A percentile compares a stretch with the other conserved stretches of the same genome.
Conservation (phyloP, 92 coral and sea anemone genomes). For the Bergia sp. region DNA sequence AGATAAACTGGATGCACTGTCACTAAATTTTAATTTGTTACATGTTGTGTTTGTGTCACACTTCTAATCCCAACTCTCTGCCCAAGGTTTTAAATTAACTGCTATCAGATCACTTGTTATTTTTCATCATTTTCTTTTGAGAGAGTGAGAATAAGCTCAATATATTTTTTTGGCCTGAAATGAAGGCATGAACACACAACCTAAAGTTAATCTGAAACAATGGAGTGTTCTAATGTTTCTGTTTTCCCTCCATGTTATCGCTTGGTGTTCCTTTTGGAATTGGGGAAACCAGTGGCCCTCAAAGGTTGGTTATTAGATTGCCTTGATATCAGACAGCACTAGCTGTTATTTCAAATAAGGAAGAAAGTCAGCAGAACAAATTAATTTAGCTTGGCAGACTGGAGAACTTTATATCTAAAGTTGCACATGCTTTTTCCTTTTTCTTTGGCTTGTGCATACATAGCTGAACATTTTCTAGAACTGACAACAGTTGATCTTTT, state of each 20-base stretch:
- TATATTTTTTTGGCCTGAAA: not conserved
- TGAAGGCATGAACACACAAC: not conserved
- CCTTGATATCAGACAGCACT: not conserved
- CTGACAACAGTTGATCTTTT: not conserved
- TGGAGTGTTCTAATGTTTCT: slow-evolving; percentile 28
- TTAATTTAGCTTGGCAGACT: not conserved
- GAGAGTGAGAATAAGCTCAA: not conserved
- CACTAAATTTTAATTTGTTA: not conserved
- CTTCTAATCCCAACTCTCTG: not conserved
- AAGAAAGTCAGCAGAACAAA: not conserved
- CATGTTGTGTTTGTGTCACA: not conserved
- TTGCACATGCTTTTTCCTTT: not conserved
- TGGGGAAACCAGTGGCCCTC: slow-evolving; percentile 44
- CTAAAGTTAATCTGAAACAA: not conserved
- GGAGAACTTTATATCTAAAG: not conserved
- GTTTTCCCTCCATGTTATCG: slow-evolving; percentile 37
- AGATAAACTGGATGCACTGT: not conserved
- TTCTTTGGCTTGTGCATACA: not conserved
- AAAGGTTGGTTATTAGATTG: slow-evolving; percentile 40
- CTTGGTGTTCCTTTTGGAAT: slow-evolving; percentile 31
- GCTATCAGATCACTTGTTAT: not conserved
- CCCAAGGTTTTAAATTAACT: no score
- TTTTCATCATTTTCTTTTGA: not conserved
- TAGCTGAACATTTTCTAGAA: not conserved
- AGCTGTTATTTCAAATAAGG: not conserved